These are phyloP conservation scores for Pyrgus malvae DNA, from an alignment of 2,888 invertebrate species.

Conservation along the genomic window DNA sequence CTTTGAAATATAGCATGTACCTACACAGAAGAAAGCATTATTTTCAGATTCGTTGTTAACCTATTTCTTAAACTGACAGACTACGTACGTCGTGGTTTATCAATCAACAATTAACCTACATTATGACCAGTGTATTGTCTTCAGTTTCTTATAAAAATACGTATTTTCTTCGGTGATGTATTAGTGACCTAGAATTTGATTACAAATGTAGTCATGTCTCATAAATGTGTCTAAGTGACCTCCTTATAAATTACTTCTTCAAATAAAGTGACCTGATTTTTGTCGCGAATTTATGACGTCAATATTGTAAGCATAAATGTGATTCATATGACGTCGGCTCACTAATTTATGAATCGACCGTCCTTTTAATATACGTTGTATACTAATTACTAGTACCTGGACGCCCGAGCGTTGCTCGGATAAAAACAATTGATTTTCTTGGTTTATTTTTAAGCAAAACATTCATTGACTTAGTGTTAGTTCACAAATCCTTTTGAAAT, in stretches of 20 bases:
- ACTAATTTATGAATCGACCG: no score
- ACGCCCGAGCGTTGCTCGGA: no score
- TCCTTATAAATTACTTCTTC: constrained; percentile 4
- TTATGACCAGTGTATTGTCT: constrained; percentile 7
- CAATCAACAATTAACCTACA: constrained; percentile 15
- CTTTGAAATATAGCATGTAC: no score
- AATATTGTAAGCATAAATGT: no score
- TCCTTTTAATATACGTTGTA: no score
- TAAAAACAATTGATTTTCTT: no score
- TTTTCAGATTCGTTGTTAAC: background rate
- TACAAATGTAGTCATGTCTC: constrained; percentile 2
- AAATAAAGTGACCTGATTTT: constrained; percentile 12
- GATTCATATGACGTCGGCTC: no score
- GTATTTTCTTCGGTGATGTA: background rate
- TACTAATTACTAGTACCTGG: no score
- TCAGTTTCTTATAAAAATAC: background rate
- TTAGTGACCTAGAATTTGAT: constrained; percentile 9
- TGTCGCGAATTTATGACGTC: constrained; percentile 14
- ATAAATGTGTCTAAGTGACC: constrained; percentile 6
- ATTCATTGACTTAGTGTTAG: no score
- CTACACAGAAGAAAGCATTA: background rate
- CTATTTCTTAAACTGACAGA: background rate
- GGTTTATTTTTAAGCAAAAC: no score
- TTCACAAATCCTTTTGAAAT: no score
- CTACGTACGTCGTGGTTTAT: constrained; percentile 3